Percentiles rank a stretch among this genome's conserved stretches.
These are phyloP conservation scores for Drosophila nr. fundita DNA, from an alignment of 2,888 invertebrate genomes.

Conservation along the genomic window DNA sequence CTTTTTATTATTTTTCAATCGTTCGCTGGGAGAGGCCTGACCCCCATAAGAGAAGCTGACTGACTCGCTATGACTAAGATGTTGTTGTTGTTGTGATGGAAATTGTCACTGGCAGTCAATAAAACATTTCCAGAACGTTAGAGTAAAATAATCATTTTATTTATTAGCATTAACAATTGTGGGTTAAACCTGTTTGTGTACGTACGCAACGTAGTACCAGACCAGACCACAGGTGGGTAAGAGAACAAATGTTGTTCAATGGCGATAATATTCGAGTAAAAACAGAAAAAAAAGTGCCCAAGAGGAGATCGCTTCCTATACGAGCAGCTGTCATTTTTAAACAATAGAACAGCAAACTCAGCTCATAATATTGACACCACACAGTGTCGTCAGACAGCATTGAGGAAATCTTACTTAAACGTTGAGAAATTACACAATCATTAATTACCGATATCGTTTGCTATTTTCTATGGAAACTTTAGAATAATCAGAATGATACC, in stretches of 20 bases:
- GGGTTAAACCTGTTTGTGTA: slow-evolving; percentile 58
- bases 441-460: not conserved
- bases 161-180: slow-evolving; percentile 46
- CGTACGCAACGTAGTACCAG: slow-evolving; percentile 17
- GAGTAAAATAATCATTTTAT: slow-evolving; percentile 43
- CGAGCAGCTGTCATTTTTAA: slow-evolving; percentile 9
- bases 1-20: slow-evolving; percentile 37
- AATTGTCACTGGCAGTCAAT: slow-evolving; percentile 56
- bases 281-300: slow-evolving; percentile 7
- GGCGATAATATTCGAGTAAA: slow-evolving; percentile 15
- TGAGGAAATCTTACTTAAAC: not conserved
- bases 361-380: slow-evolving; percentile 11
- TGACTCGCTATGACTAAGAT: slow-evolving; percentile 46
- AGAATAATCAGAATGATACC: not conserved
- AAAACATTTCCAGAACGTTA: slow-evolving; percentile 50
- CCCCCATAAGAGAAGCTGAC: slow-evolving; percentile 38
- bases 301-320: slow-evolving; percentile 17
- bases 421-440: not conserved
- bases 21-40: slow-evolving; percentile 33
- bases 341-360: slow-evolving; percentile 1
- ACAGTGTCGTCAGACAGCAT: not conserved
- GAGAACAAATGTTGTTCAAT: slow-evolving; percentile 26
- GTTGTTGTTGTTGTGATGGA: slow-evolving; percentile 37
- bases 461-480: not conserved
- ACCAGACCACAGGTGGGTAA: not conserved